Percentiles rank a stretch among this genome's conserved stretches.
phyloP scores from a whole-genome alignment of 2,113 vertebrate genomes.

The Vombatus ursinus region DNA sequence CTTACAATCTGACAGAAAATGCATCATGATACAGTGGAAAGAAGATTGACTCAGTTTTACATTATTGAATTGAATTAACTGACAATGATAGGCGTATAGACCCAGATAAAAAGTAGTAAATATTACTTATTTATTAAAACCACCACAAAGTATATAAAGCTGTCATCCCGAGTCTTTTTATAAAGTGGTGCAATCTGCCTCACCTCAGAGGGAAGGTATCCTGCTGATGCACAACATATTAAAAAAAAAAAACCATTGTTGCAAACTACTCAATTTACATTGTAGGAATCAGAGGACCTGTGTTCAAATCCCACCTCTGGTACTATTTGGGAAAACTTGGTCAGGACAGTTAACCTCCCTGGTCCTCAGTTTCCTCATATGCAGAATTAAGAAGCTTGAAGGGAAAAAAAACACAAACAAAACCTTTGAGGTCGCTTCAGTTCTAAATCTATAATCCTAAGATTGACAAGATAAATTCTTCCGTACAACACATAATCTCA shows the following conservation, averaged over 20 bases:
- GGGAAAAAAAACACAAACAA: no score
- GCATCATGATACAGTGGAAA: background rate
- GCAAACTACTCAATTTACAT: background rate
- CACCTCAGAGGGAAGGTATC: background rate
- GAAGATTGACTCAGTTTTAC: background rate
- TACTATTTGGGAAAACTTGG: no score
- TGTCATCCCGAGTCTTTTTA: background rate
- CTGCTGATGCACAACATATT: background rate
- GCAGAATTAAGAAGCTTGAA: no score
- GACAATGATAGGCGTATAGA: background rate
- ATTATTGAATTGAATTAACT: background rate
- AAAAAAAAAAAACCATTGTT: background rate
- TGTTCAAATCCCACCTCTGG: background rate
- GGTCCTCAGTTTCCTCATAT: no score
- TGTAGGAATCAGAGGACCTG: background rate
- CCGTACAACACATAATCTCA: background rate
- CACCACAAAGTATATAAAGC: background rate
- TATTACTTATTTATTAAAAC: background rate
- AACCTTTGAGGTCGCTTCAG: no score
- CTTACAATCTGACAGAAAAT: background rate
- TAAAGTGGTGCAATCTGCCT: background rate
- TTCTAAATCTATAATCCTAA: background rate
- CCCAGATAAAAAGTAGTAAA: background rate
- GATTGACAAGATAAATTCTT: background rate
- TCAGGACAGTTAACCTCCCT: no score